Evolutionary conservation across 2,797 vertebrate genomes (phyloP).

Genomic region (Chelon labrosus): DNA sequence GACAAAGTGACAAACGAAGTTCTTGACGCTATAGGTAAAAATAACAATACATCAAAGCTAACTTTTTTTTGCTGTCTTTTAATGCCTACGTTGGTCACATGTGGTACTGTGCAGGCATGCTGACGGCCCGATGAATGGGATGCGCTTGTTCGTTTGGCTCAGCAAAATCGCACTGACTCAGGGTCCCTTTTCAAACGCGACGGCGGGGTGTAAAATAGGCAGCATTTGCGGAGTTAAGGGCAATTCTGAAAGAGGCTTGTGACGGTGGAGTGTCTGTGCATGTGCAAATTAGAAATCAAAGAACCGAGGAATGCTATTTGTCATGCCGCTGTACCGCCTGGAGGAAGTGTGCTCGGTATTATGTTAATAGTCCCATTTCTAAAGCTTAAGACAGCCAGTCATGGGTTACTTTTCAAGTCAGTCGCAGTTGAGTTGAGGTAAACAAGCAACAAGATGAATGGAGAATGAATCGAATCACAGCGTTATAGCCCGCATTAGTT

Average conservation of each 20-base stretch:
- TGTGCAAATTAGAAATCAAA: slow-evolving; percentile 51
- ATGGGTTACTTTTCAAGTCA: slow-evolving; percentile 33
- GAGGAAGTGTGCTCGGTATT: slow-evolving; percentile 28
- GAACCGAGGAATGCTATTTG: slow-evolving; percentile 32
- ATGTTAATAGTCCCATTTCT: slow-evolving; percentile 34
- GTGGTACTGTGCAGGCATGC: neutral
- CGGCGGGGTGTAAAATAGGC: slow-evolving; percentile 9
- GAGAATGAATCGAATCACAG: neutral
- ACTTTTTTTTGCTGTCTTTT: neutral
- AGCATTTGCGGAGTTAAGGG: slow-evolving; percentile 23
- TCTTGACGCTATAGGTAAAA: neutral
- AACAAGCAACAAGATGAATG: slow-evolving; percentile 15
- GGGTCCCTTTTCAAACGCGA: slow-evolving; percentile 6
- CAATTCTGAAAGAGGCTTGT: slow-evolving; percentile 24
- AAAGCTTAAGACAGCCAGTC: slow-evolving; percentile 36
- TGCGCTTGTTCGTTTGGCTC: slow-evolving; percentile 2
- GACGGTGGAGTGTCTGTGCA: slow-evolving; percentile 35
- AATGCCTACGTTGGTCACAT: neutral
- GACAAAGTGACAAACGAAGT: neutral
- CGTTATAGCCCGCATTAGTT: neutral
- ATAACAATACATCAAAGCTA: neutral
- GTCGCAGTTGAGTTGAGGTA: slow-evolving; percentile 23
- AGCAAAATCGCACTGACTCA: slow-evolving; percentile 7
- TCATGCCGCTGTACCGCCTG: slow-evolving; percentile 48
- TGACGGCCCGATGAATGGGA: neutral